Base-by-base conservation (phyloP, 2,797 vertebrate genomes). In the Megaceryle alcyon region DNA sequence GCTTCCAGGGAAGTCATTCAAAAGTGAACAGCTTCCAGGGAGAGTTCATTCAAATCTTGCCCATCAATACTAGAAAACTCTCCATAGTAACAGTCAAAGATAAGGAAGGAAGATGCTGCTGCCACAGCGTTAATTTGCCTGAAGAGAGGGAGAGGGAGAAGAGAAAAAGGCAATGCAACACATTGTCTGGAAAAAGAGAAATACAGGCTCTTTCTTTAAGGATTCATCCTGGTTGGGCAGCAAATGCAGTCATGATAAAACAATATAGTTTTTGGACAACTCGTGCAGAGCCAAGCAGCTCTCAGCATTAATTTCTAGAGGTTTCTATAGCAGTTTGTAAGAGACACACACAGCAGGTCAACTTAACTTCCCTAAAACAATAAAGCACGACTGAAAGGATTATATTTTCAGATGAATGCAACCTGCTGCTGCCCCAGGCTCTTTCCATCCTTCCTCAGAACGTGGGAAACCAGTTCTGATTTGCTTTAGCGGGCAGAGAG, bases 301-400 rank as follows among this genome's bases (percentile, higher is more conserved):
- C 39, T 80, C 44, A 46, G 71, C 43, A 53, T 59, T 72, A 7
- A 8, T 48, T 89, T 86, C 46, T 63, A 48, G 35, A 83, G 23
- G 63, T 66, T 86, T 87, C 39, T 65, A 5, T 8, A 57, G 54
- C 22, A 25, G 28, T 76, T 79, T 63, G 5, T 70, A 78, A 59
- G 56, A 69, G 39, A 8, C 28, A 20, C 20, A 53, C 23, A 20
- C 2, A 66, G n/a, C 28, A 63, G n/a, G 59, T 59, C 82, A 76
- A 12, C 21, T 57, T 57, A 85, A 80, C 41, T 23, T 65, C 63
- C 56, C 70, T 15, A 19, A 71, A 94, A 56, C 41, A 69, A 39
- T 15, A 44, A 17, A 81, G 35, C 8, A 43, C 0, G 3, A 57
- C 46, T 18, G 21, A 87, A 86, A 0, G 1, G 66, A 57, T 19